A percentile compares a stretch with the other conserved stretches of the same genome.
phyloP scores from a whole-genome alignment of 2,797 vertebrate genomes.

The Protosalanx chinensis region DNA sequence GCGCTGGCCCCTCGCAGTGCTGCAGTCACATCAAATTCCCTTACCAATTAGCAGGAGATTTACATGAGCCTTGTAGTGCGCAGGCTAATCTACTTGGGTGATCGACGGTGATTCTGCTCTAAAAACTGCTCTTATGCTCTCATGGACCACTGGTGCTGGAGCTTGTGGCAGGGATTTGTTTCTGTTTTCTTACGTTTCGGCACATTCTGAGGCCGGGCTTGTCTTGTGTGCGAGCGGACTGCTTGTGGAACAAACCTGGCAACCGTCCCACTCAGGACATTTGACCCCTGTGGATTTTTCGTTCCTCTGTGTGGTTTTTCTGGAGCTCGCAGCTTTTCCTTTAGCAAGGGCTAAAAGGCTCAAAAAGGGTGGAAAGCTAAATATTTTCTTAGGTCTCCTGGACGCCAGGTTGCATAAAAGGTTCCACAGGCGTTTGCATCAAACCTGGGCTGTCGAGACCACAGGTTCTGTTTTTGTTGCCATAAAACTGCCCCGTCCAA shows the following conservation, averaged over 20 bases:
- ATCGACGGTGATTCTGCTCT: slow-evolving; percentile 62
- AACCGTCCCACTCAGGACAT: slow-evolving; percentile 74
- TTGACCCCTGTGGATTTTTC: slow-evolving; percentile 73
- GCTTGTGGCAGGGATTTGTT: slow-evolving; percentile 67
- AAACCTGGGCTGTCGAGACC: slow-evolving; percentile 86
- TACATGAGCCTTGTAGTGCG: slow-evolving; percentile 58
- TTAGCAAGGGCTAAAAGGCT: slow-evolving; percentile 82
- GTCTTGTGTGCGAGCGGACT: slow-evolving; percentile 20
- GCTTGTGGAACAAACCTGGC: slow-evolving; percentile 70
- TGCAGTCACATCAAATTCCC: slow-evolving; percentile 71
- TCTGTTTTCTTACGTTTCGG: slow-evolving; percentile 70
- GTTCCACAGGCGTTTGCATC: slow-evolving; percentile 91
- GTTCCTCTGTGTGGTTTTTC: slow-evolving; percentile 77
- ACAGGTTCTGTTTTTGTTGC: slow-evolving; percentile 90
- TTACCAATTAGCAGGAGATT: slow-evolving; percentile 74
- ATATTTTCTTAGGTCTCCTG: slow-evolving; percentile 97
- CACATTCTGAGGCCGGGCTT: slow-evolving; percentile 56
- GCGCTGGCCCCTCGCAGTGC: slow-evolving; percentile 58
- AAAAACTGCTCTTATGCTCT: slow-evolving; percentile 68
- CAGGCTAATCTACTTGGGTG: slow-evolving; percentile 68
- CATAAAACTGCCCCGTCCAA: slow-evolving; percentile 80
- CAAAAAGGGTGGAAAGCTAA: slow-evolving; percentile 93
- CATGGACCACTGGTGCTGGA: slow-evolving; percentile 59
- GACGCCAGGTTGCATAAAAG: slow-evolving; percentile 96
- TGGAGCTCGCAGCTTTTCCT: slow-evolving; percentile 72